Evolutionary conservation across 1,140 invertebrate genomes (phyloP), one percentile per base, ranked within the genome.

Genomic region (Magallana gigas): DNA sequence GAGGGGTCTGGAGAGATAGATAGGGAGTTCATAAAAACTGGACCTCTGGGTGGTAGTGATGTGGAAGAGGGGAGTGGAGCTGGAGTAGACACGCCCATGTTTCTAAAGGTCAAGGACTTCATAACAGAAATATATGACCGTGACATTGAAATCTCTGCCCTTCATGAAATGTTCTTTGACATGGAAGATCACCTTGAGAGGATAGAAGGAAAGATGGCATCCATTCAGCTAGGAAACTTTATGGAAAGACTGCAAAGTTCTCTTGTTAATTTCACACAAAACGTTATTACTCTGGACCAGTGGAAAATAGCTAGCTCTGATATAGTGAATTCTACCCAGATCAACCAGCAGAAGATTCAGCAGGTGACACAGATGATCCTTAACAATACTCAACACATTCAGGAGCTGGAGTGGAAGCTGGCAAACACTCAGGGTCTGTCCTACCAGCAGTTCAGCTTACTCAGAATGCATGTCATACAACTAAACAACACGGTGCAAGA

Each of bases 401-500:
- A 85, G 11, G 88, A 93, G 16, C 68, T 93, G 23, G 86, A 91
- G 16, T 88, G 87, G 89, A 91, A 89, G 82, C 16, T 92, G 12
- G 82, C 86, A 4, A 87, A 91, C 59, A 62, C 87, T 4, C 88
- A 92, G 57, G 57, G 81, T 1, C 59, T 90, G 9, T 87, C 87
- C 16, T 89, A 92, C 81, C 91, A 91, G 84, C 92, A 92, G 87
- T 92, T 91, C 80, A 90, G 89, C 58, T 57, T 90, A 58, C 88
- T 93, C 23, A 84, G 91, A 84, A 91, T 91, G 85, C 90, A 93
- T 85, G 87, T 93, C 11, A 93, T 92, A 57, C 85, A 90, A 14
- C 88, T 93, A 2, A 94, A 93, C 88, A 93, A 93, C 80, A 91
- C 90, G 1, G 80, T 92, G n/a, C 91, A 93, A 81, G 92, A 92